Percentiles rank a stretch among this genome's conserved stretches.
phyloP scores from a whole-genome alignment of 1,140 invertebrate species.

The Brachionus asplanchnoidis region DNA sequence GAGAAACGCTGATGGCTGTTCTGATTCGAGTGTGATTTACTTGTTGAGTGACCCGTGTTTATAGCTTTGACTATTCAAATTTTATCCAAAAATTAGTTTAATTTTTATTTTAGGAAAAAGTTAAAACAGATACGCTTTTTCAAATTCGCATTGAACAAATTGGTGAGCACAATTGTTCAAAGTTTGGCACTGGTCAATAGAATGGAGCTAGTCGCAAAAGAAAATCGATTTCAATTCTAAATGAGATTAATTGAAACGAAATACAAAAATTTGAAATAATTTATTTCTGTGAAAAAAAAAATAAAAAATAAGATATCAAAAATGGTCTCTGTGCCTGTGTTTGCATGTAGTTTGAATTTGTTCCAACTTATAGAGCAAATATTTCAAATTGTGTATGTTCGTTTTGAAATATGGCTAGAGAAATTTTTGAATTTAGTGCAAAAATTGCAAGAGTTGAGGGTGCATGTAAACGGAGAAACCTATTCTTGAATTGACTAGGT shows the following conservation, averaged over 20 bases:
- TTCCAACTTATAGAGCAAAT: neutral
- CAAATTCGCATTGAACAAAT: neutral
- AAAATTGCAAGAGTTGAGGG: neutral
- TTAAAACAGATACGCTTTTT: neutral
- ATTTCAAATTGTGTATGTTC: neutral
- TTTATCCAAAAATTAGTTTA: neutral
- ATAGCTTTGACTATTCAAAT: slow-evolving; percentile 26
- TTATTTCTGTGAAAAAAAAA: neutral
- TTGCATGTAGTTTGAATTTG: neutral
- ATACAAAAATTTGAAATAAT: slow-evolving; percentile 16
- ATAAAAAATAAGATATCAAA: neutral
- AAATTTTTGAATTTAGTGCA: neutral
- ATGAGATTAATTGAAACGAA: neutral
- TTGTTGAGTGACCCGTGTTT: slow-evolving; percentile 41
- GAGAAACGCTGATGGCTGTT: neutral
- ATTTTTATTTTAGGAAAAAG: neutral
- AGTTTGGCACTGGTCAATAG: neutral
- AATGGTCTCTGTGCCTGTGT: neutral
- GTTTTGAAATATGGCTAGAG: neutral
- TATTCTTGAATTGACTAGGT: neutral
- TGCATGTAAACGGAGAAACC: neutral
- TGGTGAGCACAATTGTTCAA: neutral
- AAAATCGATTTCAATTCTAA: slow-evolving; percentile 14
- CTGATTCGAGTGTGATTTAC: slow-evolving; percentile 3
- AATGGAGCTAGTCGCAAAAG: neutral